Conservation (phyloP, 2,888 invertebrate species). For the Mesochorus sp. region DNA sequence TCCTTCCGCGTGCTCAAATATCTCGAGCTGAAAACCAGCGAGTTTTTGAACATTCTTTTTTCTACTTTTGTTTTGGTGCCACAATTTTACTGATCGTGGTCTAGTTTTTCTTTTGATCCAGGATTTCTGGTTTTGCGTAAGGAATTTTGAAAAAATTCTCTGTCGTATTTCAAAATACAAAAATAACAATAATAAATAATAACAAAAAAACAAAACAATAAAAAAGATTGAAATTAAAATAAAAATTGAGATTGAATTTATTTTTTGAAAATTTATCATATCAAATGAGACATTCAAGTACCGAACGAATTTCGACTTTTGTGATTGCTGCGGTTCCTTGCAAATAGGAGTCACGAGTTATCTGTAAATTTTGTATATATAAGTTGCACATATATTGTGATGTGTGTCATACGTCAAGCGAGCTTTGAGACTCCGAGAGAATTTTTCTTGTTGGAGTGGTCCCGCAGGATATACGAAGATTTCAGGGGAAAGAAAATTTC, state of each 20-base stretch:
- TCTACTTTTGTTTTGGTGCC: conserved; percentile 11
- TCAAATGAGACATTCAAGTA: no score
- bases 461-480: conserved; percentile 1
- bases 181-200: no score
- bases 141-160: not conserved
- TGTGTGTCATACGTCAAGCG: conserved; percentile 52
- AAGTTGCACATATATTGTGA: not conserved
- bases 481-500: conserved; percentile 30
- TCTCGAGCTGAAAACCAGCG: conserved; percentile 22
- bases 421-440: conserved; percentile 15
- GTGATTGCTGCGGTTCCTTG: no score
- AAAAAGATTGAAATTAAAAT: no score
- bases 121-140: conserved; percentile 14
- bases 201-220: no score
- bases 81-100: conserved; percentile 42
- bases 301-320: no score
- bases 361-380: not conserved
- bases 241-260: no score
- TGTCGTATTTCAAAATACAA: no score
- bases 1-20: conserved; percentile 36
- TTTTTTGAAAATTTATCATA: no score
- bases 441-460: not conserved
- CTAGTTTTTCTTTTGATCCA: conserved; percentile 32
- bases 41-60: conserved; percentile 34
- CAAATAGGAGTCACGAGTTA: no score